Evolutionary conservation across 2,888 invertebrate genomes (phyloP).

Genomic region (Malthinus seriepunctatus): DNA sequence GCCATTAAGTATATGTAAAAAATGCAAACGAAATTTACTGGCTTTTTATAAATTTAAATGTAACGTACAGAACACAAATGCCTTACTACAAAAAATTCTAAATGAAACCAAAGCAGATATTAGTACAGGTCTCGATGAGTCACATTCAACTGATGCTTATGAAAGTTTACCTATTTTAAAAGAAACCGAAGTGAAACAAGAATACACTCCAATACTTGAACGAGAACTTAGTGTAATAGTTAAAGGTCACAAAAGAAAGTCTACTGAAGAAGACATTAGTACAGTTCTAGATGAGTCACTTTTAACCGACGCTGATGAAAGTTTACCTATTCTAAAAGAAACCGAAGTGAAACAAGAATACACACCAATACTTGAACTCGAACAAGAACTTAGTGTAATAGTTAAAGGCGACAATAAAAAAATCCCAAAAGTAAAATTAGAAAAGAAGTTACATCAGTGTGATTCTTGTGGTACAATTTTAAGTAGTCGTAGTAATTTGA

Average conservation of each 20-base stretch:
- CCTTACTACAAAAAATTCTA: no score
- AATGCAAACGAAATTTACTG: background rate
- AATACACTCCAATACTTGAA: background rate
- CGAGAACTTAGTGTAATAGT: background rate
- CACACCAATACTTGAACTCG: background rate
- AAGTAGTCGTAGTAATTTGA: slow-evolving; percentile 36
- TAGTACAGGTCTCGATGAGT: no score
- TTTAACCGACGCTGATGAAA: background rate
- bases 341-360: background rate
- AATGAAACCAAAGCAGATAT: no score
- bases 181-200: background rate
- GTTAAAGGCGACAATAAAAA: background rate
- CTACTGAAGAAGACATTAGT: no score
- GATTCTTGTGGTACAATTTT: slow-evolving; percentile 40
- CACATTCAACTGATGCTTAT: background rate
- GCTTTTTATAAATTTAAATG: background rate
- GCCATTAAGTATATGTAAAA: background rate
- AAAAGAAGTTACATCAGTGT: slow-evolving; percentile 31
- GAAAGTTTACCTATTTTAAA: background rate
- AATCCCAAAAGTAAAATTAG: background rate
- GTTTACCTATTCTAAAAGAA: background rate
- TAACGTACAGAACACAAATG: background rate
- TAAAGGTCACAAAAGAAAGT: no score
- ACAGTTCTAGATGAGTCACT: no score
- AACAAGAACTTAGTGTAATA: background rate